Conservation (phyloP, 2,888 invertebrate species). For the Myathropa florea region DNA sequence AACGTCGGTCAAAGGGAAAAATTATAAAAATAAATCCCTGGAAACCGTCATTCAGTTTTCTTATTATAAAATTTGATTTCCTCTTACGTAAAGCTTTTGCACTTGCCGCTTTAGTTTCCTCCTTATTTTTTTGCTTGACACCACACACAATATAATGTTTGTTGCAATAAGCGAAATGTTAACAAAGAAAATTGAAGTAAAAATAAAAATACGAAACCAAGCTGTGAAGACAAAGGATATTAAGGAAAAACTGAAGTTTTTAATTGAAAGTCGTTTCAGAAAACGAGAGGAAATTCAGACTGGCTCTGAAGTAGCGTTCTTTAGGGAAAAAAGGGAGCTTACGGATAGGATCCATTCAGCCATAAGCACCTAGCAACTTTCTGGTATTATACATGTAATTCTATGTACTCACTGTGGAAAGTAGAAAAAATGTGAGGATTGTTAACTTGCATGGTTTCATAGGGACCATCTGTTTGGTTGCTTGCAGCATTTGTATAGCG, state of each 20-base stretch:
- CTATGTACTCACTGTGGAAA: not conserved
- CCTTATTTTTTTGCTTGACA: not conserved
- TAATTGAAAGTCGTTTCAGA: not conserved
- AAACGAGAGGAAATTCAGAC: not conserved
- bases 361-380: not conserved
- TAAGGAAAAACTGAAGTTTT: not conserved
- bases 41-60: conserved; percentile 2
- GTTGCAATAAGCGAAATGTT: not conserved
- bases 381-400: not conserved
- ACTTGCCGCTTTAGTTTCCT: not conserved
- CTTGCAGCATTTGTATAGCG: not conserved
- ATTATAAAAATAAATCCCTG: conserved; percentile 11
- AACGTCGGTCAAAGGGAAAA: conserved; percentile 10
- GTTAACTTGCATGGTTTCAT: not conserved
- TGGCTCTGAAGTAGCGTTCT: not conserved
- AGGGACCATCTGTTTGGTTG: not conserved
- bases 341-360: not conserved
- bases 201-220: not conserved
- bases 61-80: conserved; percentile 13
- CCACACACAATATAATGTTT: not conserved
- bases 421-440: not conserved
- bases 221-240: not conserved
- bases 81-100: not conserved
- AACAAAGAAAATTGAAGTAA: not conserved
- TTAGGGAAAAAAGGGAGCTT: not conserved